phyloP scores from a whole-genome alignment of 2,113 vertebrate genomes.

The Herpetotheres cachinnans region DNA sequence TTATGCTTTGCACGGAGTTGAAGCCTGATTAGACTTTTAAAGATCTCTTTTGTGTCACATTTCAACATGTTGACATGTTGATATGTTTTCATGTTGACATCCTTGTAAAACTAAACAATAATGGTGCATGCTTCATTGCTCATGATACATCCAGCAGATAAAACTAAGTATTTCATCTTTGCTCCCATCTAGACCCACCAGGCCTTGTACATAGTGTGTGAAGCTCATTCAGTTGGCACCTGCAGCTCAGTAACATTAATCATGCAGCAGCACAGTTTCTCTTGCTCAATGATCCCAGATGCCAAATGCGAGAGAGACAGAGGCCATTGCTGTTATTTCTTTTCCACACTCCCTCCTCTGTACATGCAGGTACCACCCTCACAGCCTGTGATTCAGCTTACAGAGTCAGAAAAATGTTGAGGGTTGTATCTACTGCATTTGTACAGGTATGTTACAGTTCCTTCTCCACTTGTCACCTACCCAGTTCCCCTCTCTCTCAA shows the following conservation, averaged over 20 bases:
- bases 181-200: neutral
- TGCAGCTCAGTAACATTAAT: neutral
- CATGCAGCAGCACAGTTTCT: neutral
- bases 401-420: neutral
- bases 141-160: neutral
- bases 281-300: neutral
- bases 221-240: neutral
- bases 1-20: neutral
- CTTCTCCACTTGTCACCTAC: neutral
- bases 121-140: neutral
- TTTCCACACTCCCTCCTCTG: neutral
- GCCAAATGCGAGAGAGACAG: neutral
- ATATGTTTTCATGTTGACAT: neutral
- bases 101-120: neutral
- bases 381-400: neutral
- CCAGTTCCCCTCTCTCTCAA: neutral
- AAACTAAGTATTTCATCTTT: neutral
- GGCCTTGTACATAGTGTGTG: neutral
- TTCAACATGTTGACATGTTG: neutral
- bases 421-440: neutral
- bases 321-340: neutral
- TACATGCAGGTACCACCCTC: neutral
- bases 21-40: neutral
- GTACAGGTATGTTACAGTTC: neutral
- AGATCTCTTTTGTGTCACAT: neutral